Percentiles rank a stretch among this genome's conserved stretches.
Evolutionary conservation across 2,797 vertebrate species (phyloP).

Genomic region (Catharus ustulatus): DNA sequence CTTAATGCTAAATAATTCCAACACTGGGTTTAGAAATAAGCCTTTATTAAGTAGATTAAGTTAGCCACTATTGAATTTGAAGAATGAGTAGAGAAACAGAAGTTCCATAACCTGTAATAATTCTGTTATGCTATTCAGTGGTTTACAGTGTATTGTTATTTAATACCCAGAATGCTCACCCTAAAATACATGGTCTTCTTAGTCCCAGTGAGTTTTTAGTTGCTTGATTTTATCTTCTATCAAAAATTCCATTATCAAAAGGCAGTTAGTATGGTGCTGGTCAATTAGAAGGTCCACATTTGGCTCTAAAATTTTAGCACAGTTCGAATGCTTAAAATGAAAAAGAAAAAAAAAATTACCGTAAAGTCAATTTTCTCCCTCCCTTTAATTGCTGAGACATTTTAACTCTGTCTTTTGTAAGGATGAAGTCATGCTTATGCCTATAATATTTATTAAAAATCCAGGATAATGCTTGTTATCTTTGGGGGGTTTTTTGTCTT

Average conservation of each 20-base stretch:
- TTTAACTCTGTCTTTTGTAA: not conserved
- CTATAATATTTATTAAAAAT: not conserved
- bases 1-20: not conserved
- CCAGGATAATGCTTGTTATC: not conserved
- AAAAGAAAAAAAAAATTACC: not conserved
- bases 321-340: conserved; percentile 81
- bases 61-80: not conserved
- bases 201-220: not conserved
- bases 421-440: not conserved
- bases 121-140: not conserved
- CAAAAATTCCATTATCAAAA: not conserved
- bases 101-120: not conserved
- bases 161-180: not conserved
- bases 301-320: conserved; percentile 77
- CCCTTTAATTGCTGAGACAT: not conserved
- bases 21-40: conserved; percentile 2
- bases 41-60: conserved; percentile 40
- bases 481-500: not conserved
- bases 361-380: not conserved
- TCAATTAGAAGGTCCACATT: not conserved
- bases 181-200: not conserved
- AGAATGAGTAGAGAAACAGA: not conserved
- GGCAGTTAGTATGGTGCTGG: not conserved
- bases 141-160: not conserved
- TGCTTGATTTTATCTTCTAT: not conserved